Base-by-base conservation (phyloP, 2,888 invertebrate species). In the Drosophila nr. fundita region DNA sequence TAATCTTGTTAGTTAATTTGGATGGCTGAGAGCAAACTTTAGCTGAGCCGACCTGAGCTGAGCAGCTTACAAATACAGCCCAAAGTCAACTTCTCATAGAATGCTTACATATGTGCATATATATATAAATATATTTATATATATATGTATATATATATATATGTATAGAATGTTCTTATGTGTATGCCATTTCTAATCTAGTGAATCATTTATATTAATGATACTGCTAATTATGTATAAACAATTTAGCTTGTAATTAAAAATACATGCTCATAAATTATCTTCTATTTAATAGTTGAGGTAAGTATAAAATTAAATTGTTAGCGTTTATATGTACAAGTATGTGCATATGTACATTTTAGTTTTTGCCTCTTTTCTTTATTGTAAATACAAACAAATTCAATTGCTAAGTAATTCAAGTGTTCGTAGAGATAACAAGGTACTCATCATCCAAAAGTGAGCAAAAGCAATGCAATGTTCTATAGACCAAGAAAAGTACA, bases 1-100 rank as follows among this genome's bases (percentile, higher is more conserved):
- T 91, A 89, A 90, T 90, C 89, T 90, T 89, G 91, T 91, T 91
- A 91, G 90, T 88, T 90, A 83, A 91, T 82, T 90, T 91, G 81
- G 78, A 74, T 87, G 80, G 70, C 80, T 88, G 80, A 83, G 71
- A 68, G 58, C 67, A 60, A 68, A 66, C 61, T 77, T 74, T 58
- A 50, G 68, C 69, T 15, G 45, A 24, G 45, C 24, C 45, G 45
- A 45, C 45, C 15, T 45, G 24, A 45, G 21, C 21, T n/a, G 21
- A 38, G 29, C 42, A 21, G 40, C 42, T 52, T 30, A 52, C 58
- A 49, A 27, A 49, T 40, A 30, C 32, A 55, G 40, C 21, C 21
- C 6, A 45, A 30, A 27, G 11, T 30, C 18, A 34, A 21, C 27
- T 53, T 29, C 15, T 57, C 13, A 21, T 24, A 32, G 30, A 32